Conservation (phyloP, 2,888 invertebrate genomes). For the Pristionchus entomophagus region DNA sequence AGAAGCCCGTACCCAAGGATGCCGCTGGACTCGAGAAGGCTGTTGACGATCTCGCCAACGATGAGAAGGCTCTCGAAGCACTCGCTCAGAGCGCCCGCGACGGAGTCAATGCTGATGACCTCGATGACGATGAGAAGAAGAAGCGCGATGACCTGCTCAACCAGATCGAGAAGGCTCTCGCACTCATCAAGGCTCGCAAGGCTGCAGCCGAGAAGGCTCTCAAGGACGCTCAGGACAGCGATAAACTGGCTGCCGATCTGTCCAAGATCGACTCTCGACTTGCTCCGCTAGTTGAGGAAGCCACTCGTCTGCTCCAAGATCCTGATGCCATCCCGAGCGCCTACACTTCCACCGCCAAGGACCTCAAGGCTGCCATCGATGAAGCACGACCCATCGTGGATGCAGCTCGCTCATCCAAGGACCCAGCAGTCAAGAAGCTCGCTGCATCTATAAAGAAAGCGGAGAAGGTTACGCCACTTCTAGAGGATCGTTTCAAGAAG, state of each 20-base stretch:
- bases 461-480: constrained; percentile 54
- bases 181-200: constrained; percentile 22
- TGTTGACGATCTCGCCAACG: constrained; percentile 42
- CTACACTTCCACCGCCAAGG: constrained; percentile 35
- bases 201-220: constrained; percentile 55
- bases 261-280: constrained; percentile 53
- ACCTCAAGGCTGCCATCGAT: constrained; percentile 51
- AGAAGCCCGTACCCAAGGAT: constrained; percentile 22
- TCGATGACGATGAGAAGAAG: constrained; percentile 56
- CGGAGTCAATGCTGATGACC: constrained; percentile 51
- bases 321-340: constrained; percentile 47
- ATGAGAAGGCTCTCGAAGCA: constrained; percentile 40
- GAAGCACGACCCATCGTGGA: constrained; percentile 48
- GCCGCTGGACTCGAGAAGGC: constrained; percentile 48
- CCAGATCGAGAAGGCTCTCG: constrained; percentile 55
- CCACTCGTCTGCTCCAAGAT: constrained; percentile 55
- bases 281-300: constrained; percentile 56
- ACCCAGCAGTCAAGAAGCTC: constrained; percentile 52
- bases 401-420: constrained; percentile 49
- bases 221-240: constrained; percentile 54
- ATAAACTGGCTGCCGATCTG: constrained; percentile 57
- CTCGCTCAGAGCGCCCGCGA: constrained; percentile 42
- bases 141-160: constrained; percentile 57
- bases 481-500: constrained; percentile 56
- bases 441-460: constrained; percentile 53